Evolutionary conservation across 92 coral and sea anemone species (phyloP).

Genomic region (Phymanthus crucifer): DNA sequence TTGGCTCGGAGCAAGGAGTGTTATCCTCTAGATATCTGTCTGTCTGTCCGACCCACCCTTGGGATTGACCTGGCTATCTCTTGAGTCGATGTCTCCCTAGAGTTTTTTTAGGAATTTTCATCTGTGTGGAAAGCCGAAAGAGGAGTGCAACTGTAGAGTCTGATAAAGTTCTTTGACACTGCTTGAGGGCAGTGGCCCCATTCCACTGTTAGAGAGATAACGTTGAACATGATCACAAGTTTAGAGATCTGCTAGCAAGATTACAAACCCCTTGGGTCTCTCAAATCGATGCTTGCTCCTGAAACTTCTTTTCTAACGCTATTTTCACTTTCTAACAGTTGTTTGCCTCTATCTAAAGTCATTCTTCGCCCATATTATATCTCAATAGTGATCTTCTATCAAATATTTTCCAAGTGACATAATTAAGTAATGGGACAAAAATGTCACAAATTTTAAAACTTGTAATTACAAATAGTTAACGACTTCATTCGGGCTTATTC

Average conservation of each 20-base stretch:
- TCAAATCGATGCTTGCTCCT: not conserved
- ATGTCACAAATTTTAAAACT: not conserved
- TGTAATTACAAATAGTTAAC: not conserved
- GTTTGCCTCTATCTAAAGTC: not conserved
- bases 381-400: not conserved
- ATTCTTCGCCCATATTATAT: too few relatives aligned
- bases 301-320: not conserved
- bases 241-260: not conserved
- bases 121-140: constrained; percentile 1
- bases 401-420: not conserved
- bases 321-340: not conserved
- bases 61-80: not conserved
- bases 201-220: not conserved
- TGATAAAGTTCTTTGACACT: not conserved
- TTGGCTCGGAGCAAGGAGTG: not conserved
- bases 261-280: not conserved
- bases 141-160: not conserved
- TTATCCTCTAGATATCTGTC: not conserved
- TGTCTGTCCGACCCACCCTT: not conserved
- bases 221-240: not conserved
- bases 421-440: not conserved
- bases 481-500: not conserved
- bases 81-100: not conserved
- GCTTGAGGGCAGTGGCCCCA: constrained; percentile 12
- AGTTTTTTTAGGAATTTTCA: not conserved